These are phyloP conservation scores for Drosophila leonis DNA, from an alignment of 2,888 invertebrate species.

Conservation along the genomic window DNA sequence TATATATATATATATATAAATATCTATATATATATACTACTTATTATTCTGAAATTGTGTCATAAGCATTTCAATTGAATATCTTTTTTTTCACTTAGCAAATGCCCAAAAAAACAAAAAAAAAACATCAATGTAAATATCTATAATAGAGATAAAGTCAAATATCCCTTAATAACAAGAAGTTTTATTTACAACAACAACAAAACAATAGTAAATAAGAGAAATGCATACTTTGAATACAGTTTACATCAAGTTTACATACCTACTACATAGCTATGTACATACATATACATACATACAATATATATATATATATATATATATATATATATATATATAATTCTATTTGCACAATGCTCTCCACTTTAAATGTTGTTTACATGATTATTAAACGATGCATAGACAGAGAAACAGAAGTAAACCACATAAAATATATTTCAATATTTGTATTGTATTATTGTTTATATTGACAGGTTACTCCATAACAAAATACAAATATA, in stretches of 20 bases:
- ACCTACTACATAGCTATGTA: conserved; percentile 15
- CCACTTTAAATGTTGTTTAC: conserved; percentile 45
- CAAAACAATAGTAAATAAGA: not conserved
- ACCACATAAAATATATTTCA: conserved; percentile 6
- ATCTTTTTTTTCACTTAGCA: conserved; percentile 39
- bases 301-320: conserved; percentile 4
- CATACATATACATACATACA: not conserved
- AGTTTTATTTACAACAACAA: conserved; percentile 22
- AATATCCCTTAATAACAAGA: conserved; percentile 21
- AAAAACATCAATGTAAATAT: conserved; percentile 32
- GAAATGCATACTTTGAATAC: conserved; percentile 22
- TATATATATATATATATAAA: conserved; percentile 11
- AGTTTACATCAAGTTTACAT: conserved; percentile 23
- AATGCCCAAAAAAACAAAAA: conserved; percentile 34
- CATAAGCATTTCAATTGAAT: conserved; percentile 22
- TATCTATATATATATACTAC: conserved; percentile 2
- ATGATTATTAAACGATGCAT: conserved; percentile 35
- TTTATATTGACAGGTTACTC: conserved; percentile 29
- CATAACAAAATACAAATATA: not conserved
- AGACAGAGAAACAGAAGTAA: conserved; percentile 5
- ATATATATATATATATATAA: conserved; percentile 8
- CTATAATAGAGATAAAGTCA: conserved; percentile 22
- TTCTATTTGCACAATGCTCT: conserved; percentile 32
- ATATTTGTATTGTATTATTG: conserved; percentile 15
- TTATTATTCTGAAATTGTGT: conserved; percentile 36